These are phyloP conservation scores for Crossaster papposus DNA, from an alignment of 53 echinoderm and acorn worm species.

Conservation along the genomic window DNA sequence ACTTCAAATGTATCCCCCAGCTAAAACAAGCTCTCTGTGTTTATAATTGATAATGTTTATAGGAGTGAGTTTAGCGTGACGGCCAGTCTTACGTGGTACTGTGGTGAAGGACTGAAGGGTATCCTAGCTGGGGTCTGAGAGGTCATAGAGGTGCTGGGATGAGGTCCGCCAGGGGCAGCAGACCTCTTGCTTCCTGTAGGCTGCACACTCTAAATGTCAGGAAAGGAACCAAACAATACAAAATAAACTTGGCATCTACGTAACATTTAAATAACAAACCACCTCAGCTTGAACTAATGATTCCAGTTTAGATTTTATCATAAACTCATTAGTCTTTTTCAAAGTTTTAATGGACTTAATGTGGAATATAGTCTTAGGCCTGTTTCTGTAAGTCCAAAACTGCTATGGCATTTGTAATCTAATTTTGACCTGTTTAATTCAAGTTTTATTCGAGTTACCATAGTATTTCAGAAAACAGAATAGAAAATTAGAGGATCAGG, in stretches of 20 bases:
- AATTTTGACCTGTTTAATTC: too few species aligned
- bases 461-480: too few species aligned
- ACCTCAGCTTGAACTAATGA: too few species aligned
- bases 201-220: slow-evolving; percentile 63
- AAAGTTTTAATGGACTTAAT: not conserved
- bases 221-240: not conserved
- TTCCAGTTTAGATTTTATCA: too few species aligned
- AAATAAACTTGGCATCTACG: too few species aligned
- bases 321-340: too few species aligned
- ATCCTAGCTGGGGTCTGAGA: slow-evolving; percentile 98
- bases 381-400: not conserved
- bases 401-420: too few species aligned
- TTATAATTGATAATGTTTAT: not conserved
- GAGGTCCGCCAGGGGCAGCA: slow-evolving; percentile 89
- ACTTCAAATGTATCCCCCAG: not conserved
- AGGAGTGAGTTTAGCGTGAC: not conserved
- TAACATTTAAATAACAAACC: too few species aligned
- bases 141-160: slow-evolving; percentile 89
- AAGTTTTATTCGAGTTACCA: too few species aligned
- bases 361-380: not conserved
- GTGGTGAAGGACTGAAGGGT: slow-evolving; percentile 92
- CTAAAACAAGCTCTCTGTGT: too few species aligned
- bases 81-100: slow-evolving; percentile 85
- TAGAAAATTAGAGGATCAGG: not conserved
- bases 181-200: slow-evolving; percentile 82